phyloP scores from a whole-genome alignment of 2,888 invertebrate species.

The Apomyelois bistriatella region DNA sequence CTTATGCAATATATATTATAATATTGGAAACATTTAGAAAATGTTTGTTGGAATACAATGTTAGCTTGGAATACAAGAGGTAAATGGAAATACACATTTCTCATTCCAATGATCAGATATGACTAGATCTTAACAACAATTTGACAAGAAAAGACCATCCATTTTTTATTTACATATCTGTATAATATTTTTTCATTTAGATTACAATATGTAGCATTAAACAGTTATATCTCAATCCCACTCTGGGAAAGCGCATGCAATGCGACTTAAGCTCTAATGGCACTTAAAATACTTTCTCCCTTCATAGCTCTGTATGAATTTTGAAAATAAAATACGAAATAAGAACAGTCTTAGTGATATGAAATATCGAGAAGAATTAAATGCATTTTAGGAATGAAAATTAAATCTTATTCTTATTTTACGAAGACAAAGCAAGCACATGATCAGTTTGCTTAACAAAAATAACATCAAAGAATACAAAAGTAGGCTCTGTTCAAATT shows the following conservation, averaged over 20 bases:
- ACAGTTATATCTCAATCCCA: slow-evolving; percentile 16
- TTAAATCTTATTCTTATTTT: slow-evolving; percentile 27
- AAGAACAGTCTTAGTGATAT: not conserved
- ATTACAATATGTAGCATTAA: slow-evolving; percentile 6
- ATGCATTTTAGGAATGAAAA: slow-evolving; percentile 57
- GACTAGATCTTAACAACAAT: slow-evolving; percentile 44
- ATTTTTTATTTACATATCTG: slow-evolving; percentile 22
- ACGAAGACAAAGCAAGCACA: slow-evolving; percentile 21
- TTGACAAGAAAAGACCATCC: slow-evolving; percentile 33
- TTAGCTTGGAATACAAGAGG: not conserved
- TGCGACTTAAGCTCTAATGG: slow-evolving; percentile 43
- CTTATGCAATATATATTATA: slow-evolving; percentile 16
- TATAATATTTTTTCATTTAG: slow-evolving; percentile 19
- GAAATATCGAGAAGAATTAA: slow-evolving; percentile 31
- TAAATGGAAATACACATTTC: not conserved
- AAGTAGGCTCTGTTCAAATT: not conserved
- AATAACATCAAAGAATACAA: not conserved
- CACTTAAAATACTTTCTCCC: slow-evolving; percentile 38
- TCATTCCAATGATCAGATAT: slow-evolving; percentile 15
- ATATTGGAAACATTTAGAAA: too few relatives aligned
- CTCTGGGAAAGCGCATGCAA: slow-evolving; percentile 10
- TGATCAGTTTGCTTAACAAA: not conserved
- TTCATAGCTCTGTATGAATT: slow-evolving; percentile 8
- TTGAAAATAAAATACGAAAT: slow-evolving; percentile 2
- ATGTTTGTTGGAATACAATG: not conserved